These are phyloP conservation scores for Eulemur coronatus DNA, from an alignment of 2,797 vertebrate species.

Conservation along the genomic window DNA sequence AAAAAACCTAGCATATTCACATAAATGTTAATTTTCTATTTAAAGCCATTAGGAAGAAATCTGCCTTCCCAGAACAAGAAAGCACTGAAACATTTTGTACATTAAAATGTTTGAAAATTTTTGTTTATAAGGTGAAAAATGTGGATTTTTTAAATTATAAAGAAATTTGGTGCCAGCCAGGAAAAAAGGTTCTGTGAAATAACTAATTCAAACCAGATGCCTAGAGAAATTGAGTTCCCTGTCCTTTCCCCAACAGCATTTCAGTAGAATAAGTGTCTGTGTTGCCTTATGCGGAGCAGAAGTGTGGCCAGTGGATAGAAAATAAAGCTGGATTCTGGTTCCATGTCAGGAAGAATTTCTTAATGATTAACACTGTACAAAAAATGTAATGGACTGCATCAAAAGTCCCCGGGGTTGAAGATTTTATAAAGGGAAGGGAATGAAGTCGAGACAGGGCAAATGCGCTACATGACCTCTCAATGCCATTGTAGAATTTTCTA, in stretches of 20 bases:
- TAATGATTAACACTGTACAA: neutral
- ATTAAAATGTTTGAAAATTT: neutral
- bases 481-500: neutral
- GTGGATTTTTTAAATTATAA: neutral
- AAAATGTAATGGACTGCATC: neutral
- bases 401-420: neutral
- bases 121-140: constrained; percentile 46
- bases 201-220: constrained; percentile 32
- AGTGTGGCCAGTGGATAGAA: neutral
- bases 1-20: neutral
- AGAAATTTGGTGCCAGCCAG: constrained; percentile 6
- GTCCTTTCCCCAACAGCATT: neutral
- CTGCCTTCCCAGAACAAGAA: neutral
- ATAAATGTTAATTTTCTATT: constrained; percentile 37
- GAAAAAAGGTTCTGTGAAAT: constrained; percentile 19
- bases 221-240: neutral
- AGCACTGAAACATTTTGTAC: neutral
- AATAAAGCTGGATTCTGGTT: neutral
- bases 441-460: neutral
- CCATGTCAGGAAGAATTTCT: neutral
- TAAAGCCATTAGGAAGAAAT: constrained; percentile 5
- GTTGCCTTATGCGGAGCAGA: neutral
- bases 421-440: neutral
- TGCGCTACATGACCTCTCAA: neutral
- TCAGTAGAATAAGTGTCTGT: neutral